Evolutionary conservation across 1,140 invertebrate species (phyloP), one percentile per base, ranked within the genome.

Genomic region (Neoseiulus cucumeris): DNA sequence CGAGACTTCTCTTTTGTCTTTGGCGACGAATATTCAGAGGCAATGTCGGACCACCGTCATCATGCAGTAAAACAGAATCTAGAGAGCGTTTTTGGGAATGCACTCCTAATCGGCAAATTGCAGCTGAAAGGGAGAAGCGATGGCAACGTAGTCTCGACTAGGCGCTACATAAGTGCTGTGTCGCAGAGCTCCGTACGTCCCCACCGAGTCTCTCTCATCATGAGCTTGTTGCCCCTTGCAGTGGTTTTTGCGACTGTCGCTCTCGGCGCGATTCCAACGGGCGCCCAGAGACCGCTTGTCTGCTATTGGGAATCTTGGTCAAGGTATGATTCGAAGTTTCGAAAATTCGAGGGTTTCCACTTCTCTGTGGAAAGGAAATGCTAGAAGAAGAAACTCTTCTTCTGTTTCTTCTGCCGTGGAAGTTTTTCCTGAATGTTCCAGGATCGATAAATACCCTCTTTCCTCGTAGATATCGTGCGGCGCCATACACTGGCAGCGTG

Each of bases 261-360:
- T 2, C 14, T 25, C 51, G 14, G 14, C 14, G 17, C 51, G 51
- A 25, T 59, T 14, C 14, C 51, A 29, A 20, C 14, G 25, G 33
- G 28, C 7, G 45, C 45, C 25, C 18, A 59, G 51, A 39, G 33
- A 39, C 51, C 51, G 14, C 33, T 59, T 20, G 22, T 59, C 51
- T 59, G 51, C 9, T 59, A 59, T 9, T 59, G 51, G 51, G 51
- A 59, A 20, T 59, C 51, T 2, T 59, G 51, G 51, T 59, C 51
- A 17, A 59, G 51, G 51, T 59, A 59, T 29, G 51, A 14, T 20
- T 2, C 17, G 17, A 25, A 14, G 12, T 59, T 14, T 25, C 33
- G 1, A 2, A 6, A 33, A 29, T 9, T 25, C 51, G 2, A 14
- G 14, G 18, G 7, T 25, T 59, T 59, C 33, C 25, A 25, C 20